Conservation (phyloP, 2,113 vertebrate genomes). For the Neolamprologus brichardi region DNA sequence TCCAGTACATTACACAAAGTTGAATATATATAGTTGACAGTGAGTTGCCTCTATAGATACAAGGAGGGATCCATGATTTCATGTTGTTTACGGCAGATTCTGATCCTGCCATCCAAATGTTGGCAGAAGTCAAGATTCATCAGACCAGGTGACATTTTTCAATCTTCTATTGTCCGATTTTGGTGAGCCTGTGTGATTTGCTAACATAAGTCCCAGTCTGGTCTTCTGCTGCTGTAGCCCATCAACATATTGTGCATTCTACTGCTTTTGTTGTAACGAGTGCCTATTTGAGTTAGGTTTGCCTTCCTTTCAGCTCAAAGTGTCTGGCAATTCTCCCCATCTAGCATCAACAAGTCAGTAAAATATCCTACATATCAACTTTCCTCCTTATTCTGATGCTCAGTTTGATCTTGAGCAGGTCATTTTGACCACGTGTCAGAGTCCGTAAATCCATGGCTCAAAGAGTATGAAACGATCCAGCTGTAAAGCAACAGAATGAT, state of each 20-base stretch:
- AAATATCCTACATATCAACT: neutral
- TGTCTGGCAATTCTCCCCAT: neutral
- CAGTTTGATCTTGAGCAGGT: neutral
- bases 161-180: neutral
- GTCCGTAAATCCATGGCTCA: neutral
- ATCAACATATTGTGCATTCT: neutral
- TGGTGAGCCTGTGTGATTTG: neutral
- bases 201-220: fast-evolving
- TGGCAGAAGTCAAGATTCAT: neutral
- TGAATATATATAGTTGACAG: neutral
- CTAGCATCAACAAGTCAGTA: neutral
- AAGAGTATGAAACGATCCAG: neutral
- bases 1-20: fast-evolving
- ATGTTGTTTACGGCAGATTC: neutral
- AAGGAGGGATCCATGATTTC: neutral
- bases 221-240: neutral
- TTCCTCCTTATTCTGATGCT: neutral
- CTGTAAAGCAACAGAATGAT: neutral
- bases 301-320: neutral
- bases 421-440: fast-evolving
- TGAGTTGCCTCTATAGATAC: neutral
- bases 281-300: neutral
- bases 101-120: neutral
- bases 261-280: neutral
- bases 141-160: neutral